Evolutionary conservation across 2,113 vertebrate genomes (phyloP).

Genomic region (Nothobranchius kuhntae): DNA sequence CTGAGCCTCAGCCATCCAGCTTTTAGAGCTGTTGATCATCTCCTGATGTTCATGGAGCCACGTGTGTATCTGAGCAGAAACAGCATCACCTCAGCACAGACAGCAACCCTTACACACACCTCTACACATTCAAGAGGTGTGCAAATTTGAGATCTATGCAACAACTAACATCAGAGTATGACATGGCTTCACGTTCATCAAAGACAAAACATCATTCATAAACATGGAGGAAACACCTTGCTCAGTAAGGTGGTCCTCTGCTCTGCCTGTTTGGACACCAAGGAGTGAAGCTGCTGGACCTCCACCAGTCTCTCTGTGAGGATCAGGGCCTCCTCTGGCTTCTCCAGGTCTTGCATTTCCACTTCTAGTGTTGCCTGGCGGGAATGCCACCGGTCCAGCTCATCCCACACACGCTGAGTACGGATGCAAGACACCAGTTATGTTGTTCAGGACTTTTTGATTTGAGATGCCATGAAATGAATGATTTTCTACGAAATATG

Average conservation of each 20-base stretch:
- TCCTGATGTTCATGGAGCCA: constrained; percentile 89
- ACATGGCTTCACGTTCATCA: no score
- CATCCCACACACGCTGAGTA: constrained; percentile 87
- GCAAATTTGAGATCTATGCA: no score
- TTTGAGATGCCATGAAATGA: no score
- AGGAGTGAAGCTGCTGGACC: constrained; percentile 84
- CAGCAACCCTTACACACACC: background rate
- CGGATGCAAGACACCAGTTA: background rate
- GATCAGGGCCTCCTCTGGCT: constrained; percentile 79
- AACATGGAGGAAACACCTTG: constrained; percentile 78
- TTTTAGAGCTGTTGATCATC: constrained; percentile 80
- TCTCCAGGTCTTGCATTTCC: constrained; percentile 86
- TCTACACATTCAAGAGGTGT: no score
- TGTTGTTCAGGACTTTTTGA: no score
- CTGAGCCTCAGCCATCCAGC: constrained; percentile 85
- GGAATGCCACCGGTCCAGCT: constrained; percentile 89
- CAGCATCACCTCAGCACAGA: background rate
- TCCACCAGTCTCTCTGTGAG: constrained; percentile 83
- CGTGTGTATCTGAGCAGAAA: constrained; percentile 77
- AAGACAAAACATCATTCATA: no score
- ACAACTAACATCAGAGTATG: no score
- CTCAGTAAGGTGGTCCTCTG: constrained; percentile 85
- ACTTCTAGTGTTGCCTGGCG: constrained; percentile 85
- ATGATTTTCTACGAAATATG: no score
- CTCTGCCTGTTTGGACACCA: constrained; percentile 86